phyloP scores from a whole-genome alignment of 2,113 vertebrate species.

The Strix uralensis region DNA sequence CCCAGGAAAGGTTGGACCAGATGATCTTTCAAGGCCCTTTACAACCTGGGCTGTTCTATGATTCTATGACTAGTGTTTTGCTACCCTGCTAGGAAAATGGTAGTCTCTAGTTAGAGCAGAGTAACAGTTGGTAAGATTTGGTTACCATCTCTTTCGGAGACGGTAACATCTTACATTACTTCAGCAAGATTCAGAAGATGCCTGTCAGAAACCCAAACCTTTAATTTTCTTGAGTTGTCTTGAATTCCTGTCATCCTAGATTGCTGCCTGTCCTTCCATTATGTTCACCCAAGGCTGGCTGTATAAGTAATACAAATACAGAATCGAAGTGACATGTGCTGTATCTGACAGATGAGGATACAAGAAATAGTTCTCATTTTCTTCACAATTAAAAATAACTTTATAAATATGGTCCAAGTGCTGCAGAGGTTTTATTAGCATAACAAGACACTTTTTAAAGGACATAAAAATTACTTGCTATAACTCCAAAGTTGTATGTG shows the following conservation, averaged over 20 bases:
- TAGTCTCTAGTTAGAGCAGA: background rate
- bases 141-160: background rate
- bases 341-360: background rate
- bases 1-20: background rate
- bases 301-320: background rate
- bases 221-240: constrained; percentile 4
- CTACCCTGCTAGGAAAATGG: background rate
- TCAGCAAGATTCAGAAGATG: constrained; percentile 30
- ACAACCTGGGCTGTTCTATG: background rate
- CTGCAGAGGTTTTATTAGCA: background rate
- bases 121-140: background rate
- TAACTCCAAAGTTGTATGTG: background rate
- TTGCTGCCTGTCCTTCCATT: constrained; percentile 37
- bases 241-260: constrained; percentile 30
- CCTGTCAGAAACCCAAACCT: constrained; percentile 29
- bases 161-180: background rate
- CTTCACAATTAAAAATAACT: background rate
- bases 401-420: background rate
- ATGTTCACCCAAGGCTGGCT: constrained; percentile 19
- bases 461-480: background rate
- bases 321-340: background rate
- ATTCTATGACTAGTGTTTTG: background rate
- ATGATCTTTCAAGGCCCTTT: background rate
- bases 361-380: background rate
- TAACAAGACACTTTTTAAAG: background rate